Evolutionary conservation across 1,140 invertebrate species (phyloP).

Genomic region (Heliconius eleuchia): DNA sequence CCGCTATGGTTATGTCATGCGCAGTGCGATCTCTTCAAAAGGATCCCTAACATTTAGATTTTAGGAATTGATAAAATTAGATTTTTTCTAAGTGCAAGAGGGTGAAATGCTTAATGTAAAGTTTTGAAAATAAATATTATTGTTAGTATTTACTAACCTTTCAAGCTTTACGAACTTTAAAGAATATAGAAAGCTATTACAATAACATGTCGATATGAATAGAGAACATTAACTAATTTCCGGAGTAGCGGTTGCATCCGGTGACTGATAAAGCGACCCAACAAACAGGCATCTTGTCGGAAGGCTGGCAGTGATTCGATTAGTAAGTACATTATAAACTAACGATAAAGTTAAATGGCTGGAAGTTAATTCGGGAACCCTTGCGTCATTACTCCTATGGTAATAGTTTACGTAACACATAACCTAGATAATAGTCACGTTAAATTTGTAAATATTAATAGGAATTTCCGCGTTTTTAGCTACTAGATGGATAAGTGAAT

Average conservation of each 20-base stretch:
- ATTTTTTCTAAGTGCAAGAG: constrained; percentile 57
- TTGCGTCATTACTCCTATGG: background rate
- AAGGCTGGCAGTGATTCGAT: constrained; percentile 20
- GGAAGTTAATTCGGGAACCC: constrained; percentile 25
- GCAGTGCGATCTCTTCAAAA: constrained; percentile 65
- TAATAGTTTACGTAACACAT: too few relatives aligned
- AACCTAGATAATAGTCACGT: too few relatives aligned
- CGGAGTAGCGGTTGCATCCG: constrained; percentile 16
- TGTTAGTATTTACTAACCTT: constrained; percentile 19
- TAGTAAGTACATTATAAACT: constrained; percentile 27
- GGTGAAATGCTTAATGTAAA: constrained; percentile 55
- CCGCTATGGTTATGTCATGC: constrained; percentile 69
- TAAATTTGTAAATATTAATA: too few relatives aligned
- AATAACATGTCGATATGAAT: constrained; percentile 4
- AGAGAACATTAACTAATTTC: constrained; percentile 28
- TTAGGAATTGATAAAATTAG: constrained; percentile 33
- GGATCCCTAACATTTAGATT: constrained; percentile 66
- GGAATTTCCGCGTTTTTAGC: too few relatives aligned
- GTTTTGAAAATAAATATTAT: constrained; percentile 43
- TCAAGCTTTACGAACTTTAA: background rate
- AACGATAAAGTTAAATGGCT: constrained; percentile 24
- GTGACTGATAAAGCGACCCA: constrained; percentile 28
- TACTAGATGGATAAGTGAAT: too few relatives aligned
- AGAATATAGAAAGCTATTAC: background rate
- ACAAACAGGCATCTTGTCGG: background rate